phyloP scores from a whole-genome alignment of 2,888 invertebrate genomes.

The Aleiodes leptofemur region DNA sequence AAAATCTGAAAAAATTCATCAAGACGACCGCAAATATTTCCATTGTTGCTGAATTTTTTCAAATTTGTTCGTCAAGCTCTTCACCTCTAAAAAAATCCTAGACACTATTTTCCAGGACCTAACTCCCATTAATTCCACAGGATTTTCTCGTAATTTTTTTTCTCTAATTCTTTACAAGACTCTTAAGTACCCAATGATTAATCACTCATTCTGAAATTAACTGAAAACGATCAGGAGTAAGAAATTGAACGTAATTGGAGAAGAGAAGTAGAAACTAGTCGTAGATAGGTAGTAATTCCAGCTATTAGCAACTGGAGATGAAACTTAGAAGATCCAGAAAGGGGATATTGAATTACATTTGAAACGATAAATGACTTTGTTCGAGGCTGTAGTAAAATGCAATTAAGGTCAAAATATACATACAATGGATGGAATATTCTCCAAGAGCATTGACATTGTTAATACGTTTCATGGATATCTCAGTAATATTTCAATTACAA shows the following conservation, averaged over 20 bases:
- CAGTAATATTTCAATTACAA: slow-evolving; percentile 31
- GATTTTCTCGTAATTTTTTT: too few relatives aligned
- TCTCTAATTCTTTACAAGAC: too few relatives aligned
- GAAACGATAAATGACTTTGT: slow-evolving; percentile 25
- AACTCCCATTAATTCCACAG: too few relatives aligned
- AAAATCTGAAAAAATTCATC: too few relatives aligned
- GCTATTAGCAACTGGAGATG: slow-evolving; percentile 20
- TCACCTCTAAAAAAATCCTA: too few relatives aligned
- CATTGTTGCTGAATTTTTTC: too few relatives aligned
- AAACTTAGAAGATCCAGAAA: slow-evolving; percentile 6
- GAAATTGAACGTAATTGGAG: slow-evolving; percentile 12
- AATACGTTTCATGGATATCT: slow-evolving; percentile 17
- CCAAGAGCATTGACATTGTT: neutral
- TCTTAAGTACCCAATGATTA: neutral
- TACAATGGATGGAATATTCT: slow-evolving; percentile 59
- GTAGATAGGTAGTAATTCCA: slow-evolving; percentile 12
- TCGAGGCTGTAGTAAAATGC: slow-evolving; percentile 48
- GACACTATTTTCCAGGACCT: too few relatives aligned
- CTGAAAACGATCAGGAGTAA: slow-evolving; percentile 5
- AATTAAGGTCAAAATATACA: slow-evolving; percentile 63
- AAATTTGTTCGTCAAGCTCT: too few relatives aligned
- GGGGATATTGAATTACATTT: slow-evolving; percentile 30
- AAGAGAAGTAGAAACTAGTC: neutral
- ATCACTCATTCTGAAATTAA: slow-evolving; percentile 12
- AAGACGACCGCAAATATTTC: too few relatives aligned